Percentiles rank a stretch among this genome's conserved stretches.
phyloP scores from a whole-genome alignment of 2,113 vertebrate genomes.

The Crypturellus undulatus region DNA sequence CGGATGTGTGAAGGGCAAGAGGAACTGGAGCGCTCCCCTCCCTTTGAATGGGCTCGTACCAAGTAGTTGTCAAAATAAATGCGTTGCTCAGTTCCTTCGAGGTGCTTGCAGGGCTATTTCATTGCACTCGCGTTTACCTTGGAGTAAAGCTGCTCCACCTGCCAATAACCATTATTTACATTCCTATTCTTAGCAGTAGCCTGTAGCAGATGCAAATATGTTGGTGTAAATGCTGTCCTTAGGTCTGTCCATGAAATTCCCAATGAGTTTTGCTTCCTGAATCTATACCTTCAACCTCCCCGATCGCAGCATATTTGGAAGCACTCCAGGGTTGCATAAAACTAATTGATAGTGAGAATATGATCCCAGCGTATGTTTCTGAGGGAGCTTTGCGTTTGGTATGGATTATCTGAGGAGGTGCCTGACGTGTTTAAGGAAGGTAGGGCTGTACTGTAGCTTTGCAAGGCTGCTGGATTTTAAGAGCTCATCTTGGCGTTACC shows the following conservation, averaged over 20 bases:
- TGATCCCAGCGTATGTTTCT: rapidly evolving
- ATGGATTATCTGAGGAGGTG: not conserved
- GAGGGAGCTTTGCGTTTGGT: not conserved
- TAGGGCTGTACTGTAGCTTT: not conserved
- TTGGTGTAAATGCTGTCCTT: not conserved
- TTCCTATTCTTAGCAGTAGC: not conserved
- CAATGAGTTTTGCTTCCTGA: not conserved
- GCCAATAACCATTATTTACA: not conserved
- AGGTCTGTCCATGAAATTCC: not conserved
- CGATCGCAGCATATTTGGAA: not conserved
- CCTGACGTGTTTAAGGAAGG: not conserved
- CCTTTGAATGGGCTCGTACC: not conserved
- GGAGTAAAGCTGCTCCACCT: conserved; percentile 19
- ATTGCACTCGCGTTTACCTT: not conserved
- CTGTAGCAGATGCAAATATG: rapidly evolving
- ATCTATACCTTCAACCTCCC: not conserved
- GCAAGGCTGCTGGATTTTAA: too few species aligned
- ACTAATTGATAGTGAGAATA: not conserved
- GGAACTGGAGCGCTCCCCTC: conserved; percentile 7
- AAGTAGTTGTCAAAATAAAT: conserved; percentile 26
- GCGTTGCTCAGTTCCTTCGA: conserved; percentile 4
- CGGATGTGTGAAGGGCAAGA: not conserved
- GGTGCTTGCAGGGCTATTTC: conserved; percentile 6
- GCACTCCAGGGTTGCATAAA: not conserved
- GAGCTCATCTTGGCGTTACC: not conserved